These are phyloP conservation scores for Drusus annulatus DNA, from an alignment of 1,140 invertebrate genomes.

Conservation along the genomic window DNA sequence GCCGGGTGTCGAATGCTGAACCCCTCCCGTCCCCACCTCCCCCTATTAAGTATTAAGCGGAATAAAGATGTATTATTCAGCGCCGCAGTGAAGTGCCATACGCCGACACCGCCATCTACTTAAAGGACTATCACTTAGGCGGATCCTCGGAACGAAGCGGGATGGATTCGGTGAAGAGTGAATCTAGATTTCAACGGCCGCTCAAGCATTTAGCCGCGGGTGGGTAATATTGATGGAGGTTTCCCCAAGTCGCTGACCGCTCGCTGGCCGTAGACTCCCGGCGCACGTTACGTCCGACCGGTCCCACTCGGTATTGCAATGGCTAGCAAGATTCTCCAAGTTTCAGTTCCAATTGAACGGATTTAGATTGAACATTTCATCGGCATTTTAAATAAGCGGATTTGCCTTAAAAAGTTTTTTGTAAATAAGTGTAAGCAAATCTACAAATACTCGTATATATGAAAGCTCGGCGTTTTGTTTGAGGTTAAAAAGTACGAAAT, in stretches of 20 bases:
- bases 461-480: not conserved
- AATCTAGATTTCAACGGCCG: not conserved
- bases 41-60: constrained; percentile 39
- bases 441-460: too few relatives aligned
- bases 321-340: too few relatives aligned
- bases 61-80: constrained; percentile 48
- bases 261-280: too few relatives aligned
- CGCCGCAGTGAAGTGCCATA: constrained; percentile 34
- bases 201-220: constrained; percentile 8
- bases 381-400: too few relatives aligned
- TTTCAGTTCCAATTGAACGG: too few relatives aligned
- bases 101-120: constrained; percentile 41
- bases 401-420: too few relatives aligned
- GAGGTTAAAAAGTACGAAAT: not conserved
- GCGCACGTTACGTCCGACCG: too few relatives aligned
- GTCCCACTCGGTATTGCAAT: too few relatives aligned
- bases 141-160: not conserved
- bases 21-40: not conserved
- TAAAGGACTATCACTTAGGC: constrained; percentile 33
- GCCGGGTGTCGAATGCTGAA: not conserved
- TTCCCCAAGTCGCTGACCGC: not conserved
- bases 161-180: constrained; percentile 10
- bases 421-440: too few relatives aligned
- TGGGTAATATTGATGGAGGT: not conserved
- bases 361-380: too few relatives aligned